phyloP scores from a whole-genome alignment of 2,113 vertebrate genomes.

The Grallaria varia region DNA sequence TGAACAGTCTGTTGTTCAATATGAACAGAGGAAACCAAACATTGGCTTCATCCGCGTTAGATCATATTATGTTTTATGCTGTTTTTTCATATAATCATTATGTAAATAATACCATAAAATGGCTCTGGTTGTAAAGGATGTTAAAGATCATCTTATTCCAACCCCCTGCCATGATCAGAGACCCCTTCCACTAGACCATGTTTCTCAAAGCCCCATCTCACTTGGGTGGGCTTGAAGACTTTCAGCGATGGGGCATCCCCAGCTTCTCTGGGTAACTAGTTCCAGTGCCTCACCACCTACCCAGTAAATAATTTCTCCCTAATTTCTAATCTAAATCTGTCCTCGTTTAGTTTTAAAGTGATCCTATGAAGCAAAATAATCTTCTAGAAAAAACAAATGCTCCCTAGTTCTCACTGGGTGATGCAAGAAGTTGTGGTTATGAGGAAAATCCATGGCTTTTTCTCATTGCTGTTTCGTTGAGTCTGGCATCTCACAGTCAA shows the following conservation, averaged over 20 bases:
- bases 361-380: background rate
- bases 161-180: accelerated
- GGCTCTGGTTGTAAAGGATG: background rate
- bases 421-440: background rate
- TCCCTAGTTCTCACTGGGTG: background rate
- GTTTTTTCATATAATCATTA: background rate
- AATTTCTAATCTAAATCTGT: background rate
- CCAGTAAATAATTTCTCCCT: background rate
- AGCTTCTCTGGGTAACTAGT: background rate
- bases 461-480: background rate
- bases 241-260: background rate
- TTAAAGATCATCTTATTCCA: background rate
- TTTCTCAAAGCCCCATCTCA: background rate
- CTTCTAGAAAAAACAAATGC: background rate
- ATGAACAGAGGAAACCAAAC: background rate
- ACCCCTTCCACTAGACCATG: accelerated
- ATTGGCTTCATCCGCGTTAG: background rate
- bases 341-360: background rate
- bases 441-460: background rate
- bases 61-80: background rate
- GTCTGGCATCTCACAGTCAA: background rate
- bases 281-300: background rate
- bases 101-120: background rate
- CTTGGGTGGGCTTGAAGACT: too few species aligned
- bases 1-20: background rate